These are phyloP conservation scores for Falco biarmicus DNA, from an alignment of 2,797 vertebrate genomes.

Conservation along the genomic window DNA sequence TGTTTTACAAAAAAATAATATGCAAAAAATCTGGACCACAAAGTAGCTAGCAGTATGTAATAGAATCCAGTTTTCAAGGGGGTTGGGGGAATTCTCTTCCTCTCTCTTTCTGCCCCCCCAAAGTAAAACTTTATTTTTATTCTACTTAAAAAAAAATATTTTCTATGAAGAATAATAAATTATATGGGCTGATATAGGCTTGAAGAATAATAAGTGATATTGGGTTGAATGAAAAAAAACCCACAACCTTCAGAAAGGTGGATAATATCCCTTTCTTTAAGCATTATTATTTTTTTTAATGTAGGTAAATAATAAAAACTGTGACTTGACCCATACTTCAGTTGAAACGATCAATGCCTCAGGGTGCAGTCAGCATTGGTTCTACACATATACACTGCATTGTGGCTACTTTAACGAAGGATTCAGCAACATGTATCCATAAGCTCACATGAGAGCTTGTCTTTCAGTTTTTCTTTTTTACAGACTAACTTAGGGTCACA, in stretches of 20 bases:
- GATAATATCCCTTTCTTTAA: neutral
- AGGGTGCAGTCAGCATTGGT: neutral
- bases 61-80: neutral
- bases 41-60: neutral
- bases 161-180: neutral
- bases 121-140: neutral
- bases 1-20: slow-evolving; percentile 41
- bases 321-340: neutral
- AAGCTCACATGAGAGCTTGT: neutral
- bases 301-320: slow-evolving; percentile 22
- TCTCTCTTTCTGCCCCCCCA: neutral
- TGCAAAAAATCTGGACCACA: neutral
- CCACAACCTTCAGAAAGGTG: neutral
- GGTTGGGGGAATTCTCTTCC: neutral
- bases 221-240: neutral
- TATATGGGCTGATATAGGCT: neutral
- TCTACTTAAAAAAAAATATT: neutral
- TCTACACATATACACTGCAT: neutral
- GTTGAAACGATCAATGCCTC: neutral
- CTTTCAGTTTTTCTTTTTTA: neutral
- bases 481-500: neutral
- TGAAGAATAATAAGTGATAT: neutral
- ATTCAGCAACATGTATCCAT: neutral
- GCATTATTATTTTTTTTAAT: neutral
- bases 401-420: slow-evolving; percentile 25